phyloP scores from a whole-genome alignment of 2,797 vertebrate species.

The Euthynnus affinis region DNA sequence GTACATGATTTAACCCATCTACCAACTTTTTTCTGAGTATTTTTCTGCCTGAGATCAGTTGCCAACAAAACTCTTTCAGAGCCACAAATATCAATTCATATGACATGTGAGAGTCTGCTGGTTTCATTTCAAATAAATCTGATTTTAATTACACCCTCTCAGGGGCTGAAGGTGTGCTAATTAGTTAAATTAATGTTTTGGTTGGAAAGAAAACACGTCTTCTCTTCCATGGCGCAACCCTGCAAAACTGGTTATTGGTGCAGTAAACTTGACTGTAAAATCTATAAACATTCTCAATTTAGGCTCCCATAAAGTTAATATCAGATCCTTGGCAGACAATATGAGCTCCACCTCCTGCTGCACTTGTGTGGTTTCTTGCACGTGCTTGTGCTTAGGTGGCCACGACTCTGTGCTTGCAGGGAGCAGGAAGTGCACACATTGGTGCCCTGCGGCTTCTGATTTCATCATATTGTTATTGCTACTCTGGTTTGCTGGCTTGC shows the following conservation, averaged over 20 bases:
- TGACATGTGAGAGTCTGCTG: constrained; percentile 23
- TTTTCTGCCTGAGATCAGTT: constrained; percentile 1
- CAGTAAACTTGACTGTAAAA: constrained; percentile 18
- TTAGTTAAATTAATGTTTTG: constrained; percentile 47
- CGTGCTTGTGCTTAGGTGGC: constrained; percentile 31
- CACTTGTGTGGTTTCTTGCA: constrained; percentile 35
- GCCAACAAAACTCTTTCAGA: constrained; percentile 14
- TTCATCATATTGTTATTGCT: constrained; percentile 26
- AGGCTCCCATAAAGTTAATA: constrained; percentile 48
- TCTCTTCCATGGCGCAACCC: constrained; percentile 11
- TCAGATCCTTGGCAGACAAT: constrained; percentile 38
- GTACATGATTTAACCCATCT: background rate
- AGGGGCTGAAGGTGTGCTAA: constrained; percentile 39
- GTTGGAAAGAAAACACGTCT: constrained; percentile 22
- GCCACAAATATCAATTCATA: constrained; percentile 2
- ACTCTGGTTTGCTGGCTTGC: constrained; percentile 33
- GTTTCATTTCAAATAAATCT: constrained; percentile 45
- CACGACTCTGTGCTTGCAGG: constrained; percentile 26
- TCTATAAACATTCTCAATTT: constrained; percentile 21
- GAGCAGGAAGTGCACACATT: constrained; percentile 20
- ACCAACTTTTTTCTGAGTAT: background rate
- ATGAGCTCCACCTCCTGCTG: background rate
- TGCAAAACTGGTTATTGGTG: constrained; percentile 21
- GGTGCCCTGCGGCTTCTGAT: constrained; percentile 49
- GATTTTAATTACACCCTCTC: constrained; percentile 48